A percentile compares a stretch with the other conserved stretches of the same genome.
Conservation (phyloP, 1,140 invertebrate genomes). For the Drosophila quadrilineata region DNA sequence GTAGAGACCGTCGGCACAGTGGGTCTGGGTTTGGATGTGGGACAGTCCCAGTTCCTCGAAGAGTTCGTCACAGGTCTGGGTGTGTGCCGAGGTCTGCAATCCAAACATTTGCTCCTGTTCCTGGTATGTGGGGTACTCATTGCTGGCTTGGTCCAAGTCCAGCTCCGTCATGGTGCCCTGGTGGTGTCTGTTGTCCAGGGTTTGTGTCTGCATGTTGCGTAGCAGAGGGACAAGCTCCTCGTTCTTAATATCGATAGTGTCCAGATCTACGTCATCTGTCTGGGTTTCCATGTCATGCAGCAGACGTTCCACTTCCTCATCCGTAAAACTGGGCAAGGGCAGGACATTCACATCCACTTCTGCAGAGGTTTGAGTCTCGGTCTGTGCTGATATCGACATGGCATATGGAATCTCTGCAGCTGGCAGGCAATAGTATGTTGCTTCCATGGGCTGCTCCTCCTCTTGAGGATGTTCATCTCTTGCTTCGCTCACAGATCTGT, state of each 20-base stretch:
- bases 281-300: conserved; percentile 58
- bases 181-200: conserved; percentile 37
- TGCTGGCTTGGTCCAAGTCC: not conserved
- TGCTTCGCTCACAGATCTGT: not conserved
- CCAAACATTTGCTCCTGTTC: conserved; percentile 49
- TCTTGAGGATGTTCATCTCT: not conserved
- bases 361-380: not conserved
- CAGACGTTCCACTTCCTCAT: conserved; percentile 35
- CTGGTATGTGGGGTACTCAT: conserved; percentile 26
- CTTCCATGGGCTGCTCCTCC: not conserved
- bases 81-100: conserved; percentile 81
- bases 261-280: conserved; percentile 47
- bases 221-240: conserved; percentile 48
- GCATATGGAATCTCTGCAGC: conserved; percentile 32
- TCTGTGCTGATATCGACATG: conserved; percentile 8
- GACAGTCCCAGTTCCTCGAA: conserved; percentile 82
- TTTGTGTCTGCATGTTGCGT: conserved; percentile 57
- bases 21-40: conserved; percentile 85
- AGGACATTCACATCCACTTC: conserved; percentile 4
- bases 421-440: conserved; percentile 25
- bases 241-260: conserved; percentile 45
- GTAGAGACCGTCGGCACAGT: conserved; percentile 76
- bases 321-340: conserved; percentile 24
- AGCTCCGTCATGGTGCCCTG: conserved; percentile 58
- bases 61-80: conserved; percentile 84